A percentile compares a stretch with the other conserved stretches of the same genome.
phyloP scores from a whole-genome alignment of 2,113 vertebrate genomes.

The Gavialis gangeticus region DNA sequence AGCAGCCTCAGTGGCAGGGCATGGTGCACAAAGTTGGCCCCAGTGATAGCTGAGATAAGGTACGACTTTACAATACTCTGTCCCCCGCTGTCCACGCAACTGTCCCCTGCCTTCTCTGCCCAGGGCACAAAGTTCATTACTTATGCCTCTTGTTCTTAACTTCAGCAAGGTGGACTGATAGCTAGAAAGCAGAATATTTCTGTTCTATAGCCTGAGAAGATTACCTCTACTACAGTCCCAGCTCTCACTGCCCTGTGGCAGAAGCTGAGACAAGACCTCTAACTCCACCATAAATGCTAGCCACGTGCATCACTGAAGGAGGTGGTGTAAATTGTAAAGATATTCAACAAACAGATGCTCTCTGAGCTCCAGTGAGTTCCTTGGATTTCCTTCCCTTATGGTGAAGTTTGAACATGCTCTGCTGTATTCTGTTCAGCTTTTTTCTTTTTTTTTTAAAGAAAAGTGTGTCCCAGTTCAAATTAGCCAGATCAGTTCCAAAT shows the following conservation, averaged over 20 bases:
- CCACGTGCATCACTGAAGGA: fast-evolving
- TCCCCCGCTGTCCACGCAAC: too few species aligned
- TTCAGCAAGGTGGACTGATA: not conserved
- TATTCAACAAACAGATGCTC: fast-evolving
- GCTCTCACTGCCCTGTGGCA: too few species aligned
- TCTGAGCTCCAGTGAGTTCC: not conserved
- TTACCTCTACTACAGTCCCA: not conserved
- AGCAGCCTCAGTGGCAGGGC: too few species aligned
- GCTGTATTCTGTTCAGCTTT: not conserved
- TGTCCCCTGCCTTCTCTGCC: too few species aligned
- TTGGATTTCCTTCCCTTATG: not conserved
- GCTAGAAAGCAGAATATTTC: not conserved
- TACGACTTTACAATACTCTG: too few species aligned
- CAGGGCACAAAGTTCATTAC: too few species aligned
- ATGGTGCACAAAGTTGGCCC: too few species aligned
- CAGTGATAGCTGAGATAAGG: too few species aligned
- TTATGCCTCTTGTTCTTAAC: too few species aligned
- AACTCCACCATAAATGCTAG: not conserved
- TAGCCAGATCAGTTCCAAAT: too few species aligned
- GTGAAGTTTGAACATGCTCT: not conserved
- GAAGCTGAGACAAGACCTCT: not conserved
- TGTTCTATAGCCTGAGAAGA: fast-evolving
- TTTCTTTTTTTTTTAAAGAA: too few species aligned
- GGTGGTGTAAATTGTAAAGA: not conserved
- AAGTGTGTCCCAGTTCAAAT: too few species aligned